Base-by-base conservation (phyloP, 1,140 invertebrate species). In the Phthorimaea operculella region DNA sequence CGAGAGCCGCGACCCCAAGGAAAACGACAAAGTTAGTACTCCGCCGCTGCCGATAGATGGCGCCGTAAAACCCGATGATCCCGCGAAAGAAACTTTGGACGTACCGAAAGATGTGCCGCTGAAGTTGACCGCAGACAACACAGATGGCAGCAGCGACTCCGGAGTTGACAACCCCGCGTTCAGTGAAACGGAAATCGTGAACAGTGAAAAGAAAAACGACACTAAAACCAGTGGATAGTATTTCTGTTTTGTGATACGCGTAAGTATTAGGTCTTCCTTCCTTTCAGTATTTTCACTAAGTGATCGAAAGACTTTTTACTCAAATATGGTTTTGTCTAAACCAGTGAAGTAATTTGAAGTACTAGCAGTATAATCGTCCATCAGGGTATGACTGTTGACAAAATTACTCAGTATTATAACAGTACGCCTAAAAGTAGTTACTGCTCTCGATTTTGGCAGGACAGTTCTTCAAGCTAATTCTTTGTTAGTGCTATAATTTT, bases 121-220 rank as follows among this genome's bases (percentile, higher is more conserved):
- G 21, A 75, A 74, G 53, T 62, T 67, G 47, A 51, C 59, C 0
- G 12, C 64, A 8, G 72, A 85, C 56, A 79, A 59, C 57, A 78
- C 63, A 72, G 79, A 77, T 78, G 79, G 76, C 73, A 70, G 74
- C 53, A 80, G 71, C 55, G 74, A 86, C 47, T 85, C 80, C 7
- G 87, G 87, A 17, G 70, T 86, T 0, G 80, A 85, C 44, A 89
- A 89, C 66, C 81, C 77, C 0, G 80, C 79, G 0, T 87, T 86
- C 57, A 81, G 75, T 34, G 75, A 79, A 16, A 83, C 78, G 0
- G 83, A 84, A 28, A 64, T 42, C 17, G 51, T 54, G 28, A 55
- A 57, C 44, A 54, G 66, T 56, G 53, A 55, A 17, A 67, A 34
- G 57, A 68, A 64, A 61, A 60, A 72, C 17, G 62, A 67, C 15